Evolutionary conservation across 2,888 invertebrate genomes (phyloP).

Genomic region (Eumerus sabulonum): DNA sequence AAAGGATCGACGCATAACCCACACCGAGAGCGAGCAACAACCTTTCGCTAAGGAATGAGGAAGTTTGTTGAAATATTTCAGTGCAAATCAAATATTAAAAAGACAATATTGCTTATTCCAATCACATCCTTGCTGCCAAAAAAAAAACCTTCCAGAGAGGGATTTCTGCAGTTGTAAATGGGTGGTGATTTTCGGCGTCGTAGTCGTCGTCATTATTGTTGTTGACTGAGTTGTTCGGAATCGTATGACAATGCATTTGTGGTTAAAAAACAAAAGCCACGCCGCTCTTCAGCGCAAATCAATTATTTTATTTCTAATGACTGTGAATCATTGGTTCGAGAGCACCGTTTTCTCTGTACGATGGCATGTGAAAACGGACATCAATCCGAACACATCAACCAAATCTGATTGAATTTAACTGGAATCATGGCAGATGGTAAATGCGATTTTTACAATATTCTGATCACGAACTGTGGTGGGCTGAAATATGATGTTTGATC

Average conservation of each 20-base stretch:
- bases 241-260: slow-evolving; percentile 53
- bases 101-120: slow-evolving; percentile 57
- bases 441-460: slow-evolving; percentile 17
- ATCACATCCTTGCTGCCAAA: slow-evolving; percentile 56
- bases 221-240: slow-evolving; percentile 44
- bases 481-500: slow-evolving; percentile 43
- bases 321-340: slow-evolving; percentile 31
- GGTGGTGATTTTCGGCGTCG: slow-evolving; percentile 37
- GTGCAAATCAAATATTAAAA: slow-evolving; percentile 62
- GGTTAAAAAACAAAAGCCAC: slow-evolving; percentile 20
- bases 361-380: slow-evolving; percentile 8
- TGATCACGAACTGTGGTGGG: slow-evolving; percentile 47
- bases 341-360: slow-evolving; percentile 4
- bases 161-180: slow-evolving; percentile 34
- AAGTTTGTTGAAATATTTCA: slow-evolving; percentile 52
- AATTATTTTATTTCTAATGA: slow-evolving; percentile 45
- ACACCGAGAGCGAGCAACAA: slow-evolving; percentile 59
- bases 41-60: slow-evolving; percentile 64
- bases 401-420: slow-evolving; percentile 13
- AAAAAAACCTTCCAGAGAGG: slow-evolving; percentile 22
- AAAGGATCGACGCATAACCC: slow-evolving; percentile 54
- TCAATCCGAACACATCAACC: slow-evolving; percentile 18
- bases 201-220: slow-evolving; percentile 41
- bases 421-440: neutral
- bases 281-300: slow-evolving; percentile 26